phyloP scores from a whole-genome alignment of 2,797 vertebrate genomes.

The Melanotaenia maccullochi region DNA sequence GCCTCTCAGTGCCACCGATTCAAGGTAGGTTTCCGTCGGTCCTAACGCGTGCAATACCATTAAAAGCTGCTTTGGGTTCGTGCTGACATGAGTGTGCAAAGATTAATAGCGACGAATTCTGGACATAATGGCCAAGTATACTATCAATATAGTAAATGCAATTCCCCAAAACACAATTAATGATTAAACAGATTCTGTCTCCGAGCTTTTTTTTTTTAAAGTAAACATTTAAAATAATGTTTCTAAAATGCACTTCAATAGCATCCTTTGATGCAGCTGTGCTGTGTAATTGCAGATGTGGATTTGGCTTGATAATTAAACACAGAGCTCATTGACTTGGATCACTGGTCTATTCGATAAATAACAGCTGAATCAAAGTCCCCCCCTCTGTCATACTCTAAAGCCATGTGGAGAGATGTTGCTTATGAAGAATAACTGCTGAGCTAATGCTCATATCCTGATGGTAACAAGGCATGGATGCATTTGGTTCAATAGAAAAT shows the following conservation, averaged over 20 bases:
- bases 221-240: constrained; percentile 1
- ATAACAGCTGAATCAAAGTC: constrained; percentile 68
- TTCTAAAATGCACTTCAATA: constrained; percentile 8
- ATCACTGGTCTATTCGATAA: constrained; percentile 62
- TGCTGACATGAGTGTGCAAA: not conserved
- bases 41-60: too few relatives aligned
- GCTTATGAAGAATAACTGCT: constrained; percentile 32
- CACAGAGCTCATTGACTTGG: constrained; percentile 50
- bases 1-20: constrained; percentile 67
- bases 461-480: constrained; percentile 45
- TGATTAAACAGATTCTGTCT: not conserved
- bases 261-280: constrained; percentile 55
- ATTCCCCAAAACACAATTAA: not conserved
- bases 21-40: constrained; percentile 71
- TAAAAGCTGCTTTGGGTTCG: not conserved
- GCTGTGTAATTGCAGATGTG: constrained; percentile 61
- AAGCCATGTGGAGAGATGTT: constrained; percentile 51
- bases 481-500: constrained; percentile 13
- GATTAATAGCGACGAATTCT: not conserved
- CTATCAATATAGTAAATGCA: not conserved
- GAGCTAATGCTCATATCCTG: constrained; percentile 38
- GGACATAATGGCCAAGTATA: not conserved
- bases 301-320: constrained; percentile 66
- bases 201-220: constrained; percentile 3
- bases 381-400: constrained; percentile 36